These are phyloP conservation scores for Mus spretus DNA, from an alignment of 2,797 vertebrate species.

Conservation along the genomic window DNA sequence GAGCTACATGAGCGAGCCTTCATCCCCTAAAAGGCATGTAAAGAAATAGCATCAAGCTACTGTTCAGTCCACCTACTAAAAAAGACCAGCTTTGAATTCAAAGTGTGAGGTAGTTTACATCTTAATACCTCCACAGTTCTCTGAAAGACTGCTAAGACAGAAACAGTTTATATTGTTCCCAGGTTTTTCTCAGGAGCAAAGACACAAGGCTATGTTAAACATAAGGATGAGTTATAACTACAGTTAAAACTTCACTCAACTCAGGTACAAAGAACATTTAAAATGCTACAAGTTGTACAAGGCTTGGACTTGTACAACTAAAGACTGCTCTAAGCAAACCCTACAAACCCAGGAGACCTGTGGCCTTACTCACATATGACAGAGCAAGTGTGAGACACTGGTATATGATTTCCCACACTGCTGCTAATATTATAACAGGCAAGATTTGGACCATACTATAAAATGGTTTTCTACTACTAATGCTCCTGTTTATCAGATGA, in stretches of 20 bases:
- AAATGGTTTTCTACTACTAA: slow-evolving; percentile 17
- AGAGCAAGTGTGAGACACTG: neutral
- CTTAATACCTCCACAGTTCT: slow-evolving; percentile 19
- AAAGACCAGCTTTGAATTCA: slow-evolving; percentile 43
- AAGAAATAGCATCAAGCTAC: slow-evolving; percentile 31
- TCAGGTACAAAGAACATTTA: neutral
- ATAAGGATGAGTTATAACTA: slow-evolving; percentile 41
- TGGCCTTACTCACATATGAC: neutral
- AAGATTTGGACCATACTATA: slow-evolving; percentile 34
- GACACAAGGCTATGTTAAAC: slow-evolving; percentile 46
- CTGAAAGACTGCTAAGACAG: neutral
- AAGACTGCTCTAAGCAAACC: neutral
- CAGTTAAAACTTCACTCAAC: slow-evolving; percentile 44
- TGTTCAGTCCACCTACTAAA: slow-evolving; percentile 45
- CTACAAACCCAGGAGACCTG: neutral
- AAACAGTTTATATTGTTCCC: slow-evolving; percentile 1
- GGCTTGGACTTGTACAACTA: neutral
- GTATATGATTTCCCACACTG: neutral
- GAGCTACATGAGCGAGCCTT: neutral
- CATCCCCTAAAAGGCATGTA: neutral
- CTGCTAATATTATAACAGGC: neutral
- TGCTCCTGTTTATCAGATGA: slow-evolving; percentile 36
- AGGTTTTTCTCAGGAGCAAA: slow-evolving; percentile 41
- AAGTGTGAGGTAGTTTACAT: neutral
- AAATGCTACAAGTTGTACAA: neutral